A percentile compares a stretch with the other conserved stretches of the same genome.
phyloP scores from a whole-genome alignment of 2,113 vertebrate genomes.

The Semnornis frantzii region DNA sequence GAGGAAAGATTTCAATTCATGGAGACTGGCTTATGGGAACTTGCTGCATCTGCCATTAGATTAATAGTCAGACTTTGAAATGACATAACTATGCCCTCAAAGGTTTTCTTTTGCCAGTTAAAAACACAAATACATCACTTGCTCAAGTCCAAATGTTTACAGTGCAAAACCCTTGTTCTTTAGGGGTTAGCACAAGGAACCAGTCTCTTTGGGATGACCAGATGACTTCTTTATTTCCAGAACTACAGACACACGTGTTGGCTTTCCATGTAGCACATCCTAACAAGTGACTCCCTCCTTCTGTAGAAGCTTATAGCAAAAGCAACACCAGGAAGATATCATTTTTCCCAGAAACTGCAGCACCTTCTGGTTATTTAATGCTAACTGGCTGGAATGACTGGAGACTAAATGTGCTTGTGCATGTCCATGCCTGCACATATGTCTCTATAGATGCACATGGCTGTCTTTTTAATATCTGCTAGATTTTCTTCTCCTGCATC shows the following conservation, averaged over 20 bases:
- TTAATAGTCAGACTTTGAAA: background rate
- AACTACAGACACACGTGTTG: fast-evolving
- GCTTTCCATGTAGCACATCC: fast-evolving
- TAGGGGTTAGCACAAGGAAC: background rate
- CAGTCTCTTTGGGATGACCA: background rate
- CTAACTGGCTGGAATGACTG: background rate
- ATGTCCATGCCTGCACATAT: fast-evolving
- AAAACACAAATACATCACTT: background rate
- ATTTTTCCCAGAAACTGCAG: background rate
- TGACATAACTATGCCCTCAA: background rate
- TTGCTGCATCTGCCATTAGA: background rate
- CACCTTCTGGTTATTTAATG: background rate
- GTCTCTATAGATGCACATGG: background rate
- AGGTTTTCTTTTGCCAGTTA: background rate
- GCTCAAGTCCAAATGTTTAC: background rate
- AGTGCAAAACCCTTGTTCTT: background rate
- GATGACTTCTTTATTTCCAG: background rate
- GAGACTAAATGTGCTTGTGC: background rate
- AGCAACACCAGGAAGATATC: background rate
- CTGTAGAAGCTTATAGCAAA: background rate
- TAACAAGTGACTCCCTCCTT: background rate
- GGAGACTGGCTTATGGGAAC: background rate
- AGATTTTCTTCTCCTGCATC: background rate
- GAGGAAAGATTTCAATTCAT: background rate
- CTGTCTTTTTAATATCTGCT: background rate